Percentiles rank a stretch among this genome's conserved stretches.
Conservation (phyloP, 2,113 vertebrate species). For the Tragelaphus strepsiceros region DNA sequence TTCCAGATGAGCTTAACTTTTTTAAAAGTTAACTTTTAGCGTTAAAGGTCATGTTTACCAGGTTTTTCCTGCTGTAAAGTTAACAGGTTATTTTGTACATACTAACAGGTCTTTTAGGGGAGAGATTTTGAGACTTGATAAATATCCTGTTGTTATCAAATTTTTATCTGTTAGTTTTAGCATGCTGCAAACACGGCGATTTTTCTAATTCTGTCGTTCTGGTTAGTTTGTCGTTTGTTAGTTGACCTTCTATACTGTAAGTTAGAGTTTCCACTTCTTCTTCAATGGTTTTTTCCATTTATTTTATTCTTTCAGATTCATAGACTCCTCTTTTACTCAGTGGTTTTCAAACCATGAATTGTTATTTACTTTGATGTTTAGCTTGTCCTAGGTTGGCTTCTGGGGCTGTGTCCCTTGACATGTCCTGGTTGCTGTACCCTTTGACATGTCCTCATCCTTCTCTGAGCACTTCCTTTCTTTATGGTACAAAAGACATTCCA, state of each 20-base stretch:
- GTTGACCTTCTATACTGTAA: not conserved
- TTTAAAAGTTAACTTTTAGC: not conserved
- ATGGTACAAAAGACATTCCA: not conserved
- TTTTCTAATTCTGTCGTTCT: not conserved
- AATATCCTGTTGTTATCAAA: not conserved
- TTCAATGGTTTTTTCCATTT: not conserved
- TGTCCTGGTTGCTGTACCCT: not conserved
- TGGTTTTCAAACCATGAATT: not conserved
- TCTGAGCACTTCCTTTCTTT: not conserved
- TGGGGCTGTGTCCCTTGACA: not conserved
- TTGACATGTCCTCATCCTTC: not conserved
- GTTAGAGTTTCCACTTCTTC: not conserved
- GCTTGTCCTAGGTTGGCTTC: not conserved
- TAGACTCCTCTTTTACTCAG: not conserved
- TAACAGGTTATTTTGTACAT: not conserved
- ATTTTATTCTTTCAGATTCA: not conserved
- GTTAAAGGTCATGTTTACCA: not conserved
- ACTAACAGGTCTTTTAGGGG: not conserved
- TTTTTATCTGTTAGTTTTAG: not conserved
- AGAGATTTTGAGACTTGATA: not conserved
- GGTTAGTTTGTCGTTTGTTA: not conserved
- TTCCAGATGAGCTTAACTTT: not conserved
- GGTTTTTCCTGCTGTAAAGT: not conserved
- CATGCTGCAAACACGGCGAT: not conserved
- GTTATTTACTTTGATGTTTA: not conserved